Evolutionary conservation across 2,797 vertebrate species (phyloP).

Genomic region (Arnoldichthys spilopterus): DNA sequence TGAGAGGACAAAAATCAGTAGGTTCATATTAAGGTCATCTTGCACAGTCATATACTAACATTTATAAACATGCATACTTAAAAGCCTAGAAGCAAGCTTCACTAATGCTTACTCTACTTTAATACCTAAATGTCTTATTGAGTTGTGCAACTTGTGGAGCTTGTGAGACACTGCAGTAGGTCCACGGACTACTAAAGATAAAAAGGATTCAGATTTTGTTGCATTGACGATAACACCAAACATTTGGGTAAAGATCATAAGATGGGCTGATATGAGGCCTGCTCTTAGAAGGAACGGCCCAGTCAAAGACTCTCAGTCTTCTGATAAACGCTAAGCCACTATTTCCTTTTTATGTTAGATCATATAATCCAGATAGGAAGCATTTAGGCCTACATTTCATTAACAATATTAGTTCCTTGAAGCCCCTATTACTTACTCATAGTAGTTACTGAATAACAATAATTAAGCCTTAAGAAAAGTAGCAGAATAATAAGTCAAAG

Average conservation of each 20-base stretch:
- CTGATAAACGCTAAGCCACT: neutral
- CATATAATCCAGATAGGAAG: neutral
- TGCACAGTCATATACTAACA: neutral
- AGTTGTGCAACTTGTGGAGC: neutral
- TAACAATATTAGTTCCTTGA: neutral
- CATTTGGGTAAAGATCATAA: conserved; percentile 3
- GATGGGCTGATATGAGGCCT: neutral
- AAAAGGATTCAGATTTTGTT: neutral
- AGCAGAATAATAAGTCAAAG: too few relatives aligned
- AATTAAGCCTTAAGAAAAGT: too few relatives aligned
- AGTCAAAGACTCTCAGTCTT: neutral
- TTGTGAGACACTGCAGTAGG: neutral
- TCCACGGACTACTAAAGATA: neutral
- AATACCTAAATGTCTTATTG: neutral
- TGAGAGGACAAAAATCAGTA: neutral
- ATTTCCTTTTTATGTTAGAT: neutral
- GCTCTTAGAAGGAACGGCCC: neutral
- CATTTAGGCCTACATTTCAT: too few relatives aligned
- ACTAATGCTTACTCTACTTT: conserved; percentile 4
- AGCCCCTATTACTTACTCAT: too few relatives aligned
- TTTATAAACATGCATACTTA: neutral
- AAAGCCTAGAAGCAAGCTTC: neutral
- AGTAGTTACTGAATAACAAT: too few relatives aligned
- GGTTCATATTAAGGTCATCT: neutral
- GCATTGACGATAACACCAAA: neutral